These are phyloP conservation scores for Hetaerina titia DNA, from an alignment of 2,888 invertebrate genomes.

Conservation along the genomic window DNA sequence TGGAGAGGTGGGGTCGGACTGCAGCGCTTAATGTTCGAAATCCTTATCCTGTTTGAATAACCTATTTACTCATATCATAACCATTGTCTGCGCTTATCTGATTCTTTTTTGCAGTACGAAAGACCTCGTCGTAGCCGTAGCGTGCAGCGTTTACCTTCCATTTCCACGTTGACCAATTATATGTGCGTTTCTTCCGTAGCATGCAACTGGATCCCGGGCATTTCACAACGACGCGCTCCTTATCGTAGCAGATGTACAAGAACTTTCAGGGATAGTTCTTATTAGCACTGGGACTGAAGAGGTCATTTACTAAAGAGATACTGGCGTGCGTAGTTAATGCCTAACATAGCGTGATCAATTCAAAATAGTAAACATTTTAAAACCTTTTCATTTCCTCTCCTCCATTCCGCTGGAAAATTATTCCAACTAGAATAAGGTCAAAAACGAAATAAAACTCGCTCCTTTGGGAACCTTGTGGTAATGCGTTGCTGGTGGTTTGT, in stretches of 20 bases:
- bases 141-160: background rate
- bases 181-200: background rate
- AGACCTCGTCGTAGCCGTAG: background rate
- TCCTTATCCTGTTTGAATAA: background rate
- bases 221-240: background rate
- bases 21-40: background rate
- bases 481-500: too few species aligned
- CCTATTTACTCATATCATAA: background rate
- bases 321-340: background rate
- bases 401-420: background rate
- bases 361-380: background rate
- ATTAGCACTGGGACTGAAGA: background rate
- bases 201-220: background rate
- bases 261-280: background rate
- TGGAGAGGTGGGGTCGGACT: background rate
- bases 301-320: background rate
- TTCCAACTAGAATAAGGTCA: background rate
- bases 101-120: background rate
- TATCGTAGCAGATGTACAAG: background rate
- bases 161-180: background rate
- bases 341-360: background rate
- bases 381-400: background rate
- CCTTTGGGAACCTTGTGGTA: too few species aligned
- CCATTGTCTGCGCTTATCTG: conserved; percentile 27
- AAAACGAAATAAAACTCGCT: background rate